Evolutionary conservation across 2,113 vertebrate species (phyloP), one percentile per base, ranked within the genome.

Genomic region (Hippocampus abdominalis): DNA sequence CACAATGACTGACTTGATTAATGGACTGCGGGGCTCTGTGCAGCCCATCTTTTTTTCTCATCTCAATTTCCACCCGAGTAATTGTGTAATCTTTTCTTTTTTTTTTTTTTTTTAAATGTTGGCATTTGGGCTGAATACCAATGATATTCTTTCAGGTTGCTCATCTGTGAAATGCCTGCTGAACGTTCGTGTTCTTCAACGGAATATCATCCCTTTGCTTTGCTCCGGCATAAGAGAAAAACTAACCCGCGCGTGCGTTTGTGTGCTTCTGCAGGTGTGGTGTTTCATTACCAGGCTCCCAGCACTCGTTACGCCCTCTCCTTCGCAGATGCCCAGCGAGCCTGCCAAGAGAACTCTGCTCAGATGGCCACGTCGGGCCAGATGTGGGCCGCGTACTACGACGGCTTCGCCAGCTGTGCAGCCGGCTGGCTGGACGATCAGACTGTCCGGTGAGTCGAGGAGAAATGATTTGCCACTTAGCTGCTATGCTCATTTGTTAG

Each of bases 341-440:
- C 92, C 73, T 98, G 97, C 36, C 84, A 75, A 69, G 93, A 94
- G 71, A 95, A 92, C 83, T 95, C 95, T 0, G 96, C 94, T 49
- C 69, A 78, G 74, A 90, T 98, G 0, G 96, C 96, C 3, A 91
- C 94, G 0, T 91, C 95, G 0, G 85, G 89, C 27, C 96, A 98
- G 85, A 92, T 99, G 72, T 94, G 94, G 90, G 94, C 93, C 0
- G 94, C 95, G 15, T 96, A 95, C 18, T 92, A 93, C 75, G 95
- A 96, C 0, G 94, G 95, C 72, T 94, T 95, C 2, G 88, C 93
- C 89, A 95, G 94, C 87, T 99, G 97, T 11, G 93, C 96, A 0
- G 93, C 95, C 0, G 96, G 97, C 73, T 99, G 97, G 97, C 89
- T 98, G 48, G 91, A 93, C 0, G 96, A 98, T 84, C 94, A 90